Evolutionary conservation across 92 coral and sea anemone genomes (phyloP).

Genomic region (Bergia puertoricense): DNA sequence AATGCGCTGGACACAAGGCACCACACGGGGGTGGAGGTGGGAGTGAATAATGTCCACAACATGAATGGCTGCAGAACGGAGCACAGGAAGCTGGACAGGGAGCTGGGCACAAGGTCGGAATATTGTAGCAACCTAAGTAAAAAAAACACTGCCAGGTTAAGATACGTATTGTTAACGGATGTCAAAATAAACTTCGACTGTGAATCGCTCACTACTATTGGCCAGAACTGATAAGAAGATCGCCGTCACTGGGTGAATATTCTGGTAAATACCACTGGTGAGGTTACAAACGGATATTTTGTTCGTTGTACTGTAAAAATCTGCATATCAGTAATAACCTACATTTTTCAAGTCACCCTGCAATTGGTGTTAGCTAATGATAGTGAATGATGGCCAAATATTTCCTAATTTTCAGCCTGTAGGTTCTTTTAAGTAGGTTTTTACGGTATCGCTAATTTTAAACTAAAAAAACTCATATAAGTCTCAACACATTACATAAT

Average conservation of each 20-base stretch:
- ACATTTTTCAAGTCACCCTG: too few species aligned
- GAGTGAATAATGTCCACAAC: conserved; percentile 60
- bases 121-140: conserved; percentile 65
- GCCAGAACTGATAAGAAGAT: too few species aligned
- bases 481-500: neutral
- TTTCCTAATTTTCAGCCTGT: too few species aligned
- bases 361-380: too few species aligned
- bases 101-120: conserved; percentile 58
- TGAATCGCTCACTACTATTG: neutral
- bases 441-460: too few species aligned
- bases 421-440: too few species aligned
- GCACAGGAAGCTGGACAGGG: conserved; percentile 78
- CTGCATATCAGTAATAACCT: too few species aligned
- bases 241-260: neutral
- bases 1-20: conserved; percentile 40
- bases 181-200: too few species aligned
- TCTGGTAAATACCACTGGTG: neutral
- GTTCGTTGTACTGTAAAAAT: too few species aligned
- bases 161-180: neutral
- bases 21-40: conserved; percentile 50
- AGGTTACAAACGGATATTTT: too few species aligned
- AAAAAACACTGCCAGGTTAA: neutral
- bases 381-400: too few species aligned
- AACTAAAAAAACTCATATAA: too few species aligned
- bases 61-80: conserved; percentile 62